Conservation (phyloP, 1,140 invertebrate genomes). For the Aphelenchoides avenae region DNA sequence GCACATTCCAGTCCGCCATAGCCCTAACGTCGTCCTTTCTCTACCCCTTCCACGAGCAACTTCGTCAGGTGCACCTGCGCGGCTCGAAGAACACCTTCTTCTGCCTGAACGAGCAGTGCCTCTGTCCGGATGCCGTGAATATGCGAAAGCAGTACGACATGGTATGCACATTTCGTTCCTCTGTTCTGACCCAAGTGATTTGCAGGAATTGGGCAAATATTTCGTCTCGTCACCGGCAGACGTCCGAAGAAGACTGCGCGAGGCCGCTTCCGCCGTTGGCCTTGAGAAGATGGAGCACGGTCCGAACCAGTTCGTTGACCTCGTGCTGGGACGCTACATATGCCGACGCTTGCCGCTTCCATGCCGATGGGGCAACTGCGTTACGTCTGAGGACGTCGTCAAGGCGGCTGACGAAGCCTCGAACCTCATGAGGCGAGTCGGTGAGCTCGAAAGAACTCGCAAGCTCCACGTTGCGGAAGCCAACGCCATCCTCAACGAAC, state of each 20-base stretch:
- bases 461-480: constrained; percentile 22
- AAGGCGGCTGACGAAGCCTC: constrained; percentile 1
- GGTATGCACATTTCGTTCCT: background rate
- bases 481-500: constrained; percentile 21
- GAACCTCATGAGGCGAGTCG: constrained; percentile 17
- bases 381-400: constrained; percentile 23
- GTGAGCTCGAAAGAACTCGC: constrained; percentile 3
- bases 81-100: constrained; percentile 26
- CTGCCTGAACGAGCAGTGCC: constrained; percentile 18
- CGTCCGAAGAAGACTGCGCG: constrained; percentile 2
- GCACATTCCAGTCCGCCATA: constrained; percentile 34
- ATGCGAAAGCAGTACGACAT: constrained; percentile 8
- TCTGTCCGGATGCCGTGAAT: constrained; percentile 9
- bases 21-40: constrained; percentile 28
- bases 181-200: constrained; percentile 3
- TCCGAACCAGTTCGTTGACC: constrained; percentile 27
- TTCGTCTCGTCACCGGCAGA: background rate
- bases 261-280: constrained; percentile 14
- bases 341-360: constrained; percentile 24
- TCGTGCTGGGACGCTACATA: constrained; percentile 18
- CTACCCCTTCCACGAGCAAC: constrained; percentile 9
- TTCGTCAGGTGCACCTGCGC: constrained; percentile 1
- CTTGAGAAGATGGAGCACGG: constrained; percentile 19
- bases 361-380: constrained; percentile 23
- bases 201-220: constrained; percentile 23